Percentiles rank a stretch among this genome's conserved stretches.
Evolutionary conservation across 2,113 vertebrate genomes (phyloP).

Genomic region (Guaruba guarouba): DNA sequence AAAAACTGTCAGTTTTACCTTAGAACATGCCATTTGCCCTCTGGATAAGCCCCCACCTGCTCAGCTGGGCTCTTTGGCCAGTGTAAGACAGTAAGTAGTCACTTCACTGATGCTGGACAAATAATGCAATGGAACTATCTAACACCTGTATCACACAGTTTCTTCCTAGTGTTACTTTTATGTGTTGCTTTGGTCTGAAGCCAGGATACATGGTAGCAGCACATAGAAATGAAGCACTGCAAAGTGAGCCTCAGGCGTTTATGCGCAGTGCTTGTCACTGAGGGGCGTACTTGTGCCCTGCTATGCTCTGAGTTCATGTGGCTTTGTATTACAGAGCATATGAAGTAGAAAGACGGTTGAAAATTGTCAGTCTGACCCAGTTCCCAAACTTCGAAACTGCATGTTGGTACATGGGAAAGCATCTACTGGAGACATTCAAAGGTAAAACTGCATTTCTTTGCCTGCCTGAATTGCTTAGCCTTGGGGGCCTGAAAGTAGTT

Average conservation of each 20-base stretch:
- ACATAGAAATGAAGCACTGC: not conserved
- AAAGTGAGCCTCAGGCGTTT: not conserved
- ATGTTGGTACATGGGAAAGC: slow-evolving; percentile 95
- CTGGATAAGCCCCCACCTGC: not conserved
- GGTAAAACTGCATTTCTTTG: slow-evolving; percentile 70
- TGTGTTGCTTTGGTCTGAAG: not conserved
- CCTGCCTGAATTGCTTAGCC: not conserved
- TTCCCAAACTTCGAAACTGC: slow-evolving; percentile 96
- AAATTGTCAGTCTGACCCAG: slow-evolving; percentile 91
- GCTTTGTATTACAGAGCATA: slow-evolving; percentile 86
- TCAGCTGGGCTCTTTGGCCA: not conserved
- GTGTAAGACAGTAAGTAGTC: not conserved
- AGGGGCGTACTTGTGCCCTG: not conserved
- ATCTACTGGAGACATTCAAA: slow-evolving; percentile 94
- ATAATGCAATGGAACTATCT: not conserved
- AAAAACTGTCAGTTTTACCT: not conserved
- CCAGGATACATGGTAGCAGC: not conserved
- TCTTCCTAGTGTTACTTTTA: not conserved
- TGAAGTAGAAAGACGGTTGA: slow-evolving; percentile 93
- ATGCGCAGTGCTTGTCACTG: not conserved
- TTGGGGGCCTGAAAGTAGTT: not conserved
- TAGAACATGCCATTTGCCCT: not conserved
- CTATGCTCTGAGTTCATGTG: not conserved
- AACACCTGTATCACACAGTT: not conserved
- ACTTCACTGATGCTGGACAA: not conserved